Percentiles rank a stretch among this genome's conserved stretches.
Conservation (phyloP, 2,113 vertebrate genomes). For the Eretmochelys imbricata region DNA sequence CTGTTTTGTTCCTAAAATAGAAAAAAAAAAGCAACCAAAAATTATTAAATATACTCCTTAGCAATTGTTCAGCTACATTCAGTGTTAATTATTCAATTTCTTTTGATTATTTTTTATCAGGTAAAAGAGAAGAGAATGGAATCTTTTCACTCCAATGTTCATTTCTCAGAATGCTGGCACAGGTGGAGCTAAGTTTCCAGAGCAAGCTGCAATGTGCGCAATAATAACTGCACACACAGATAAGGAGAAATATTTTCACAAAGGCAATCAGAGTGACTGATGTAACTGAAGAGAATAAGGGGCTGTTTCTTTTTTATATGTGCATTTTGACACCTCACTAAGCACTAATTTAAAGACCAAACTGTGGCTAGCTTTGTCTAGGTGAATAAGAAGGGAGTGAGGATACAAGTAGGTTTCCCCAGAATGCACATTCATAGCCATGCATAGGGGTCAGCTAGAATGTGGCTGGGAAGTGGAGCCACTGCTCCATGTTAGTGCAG, state of each 20-base stretch:
- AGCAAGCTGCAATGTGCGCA: accelerated
- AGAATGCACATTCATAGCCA: background rate
- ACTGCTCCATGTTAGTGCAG: background rate
- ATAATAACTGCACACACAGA: background rate
- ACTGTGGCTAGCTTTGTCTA: background rate
- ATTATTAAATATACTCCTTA: conserved; percentile 25
- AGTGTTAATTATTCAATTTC: conserved; percentile 57
- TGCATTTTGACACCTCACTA: background rate
- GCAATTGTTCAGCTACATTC: conserved; percentile 45
- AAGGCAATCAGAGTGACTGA: background rate
- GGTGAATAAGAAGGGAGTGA: background rate
- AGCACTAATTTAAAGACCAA: background rate
- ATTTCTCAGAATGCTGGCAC: background rate
- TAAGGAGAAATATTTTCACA: background rate
- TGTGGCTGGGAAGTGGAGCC: background rate
- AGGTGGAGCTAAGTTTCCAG: background rate
- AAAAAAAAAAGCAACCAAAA: background rate
- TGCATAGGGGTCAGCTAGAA: background rate
- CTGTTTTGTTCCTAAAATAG: conserved; percentile 47
- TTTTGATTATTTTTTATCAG: conserved; percentile 26
- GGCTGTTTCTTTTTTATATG: background rate
- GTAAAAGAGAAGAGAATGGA: background rate
- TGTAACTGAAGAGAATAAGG: background rate
- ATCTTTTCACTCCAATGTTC: background rate
- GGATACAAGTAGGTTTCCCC: background rate